Percentiles rank a stretch among this genome's conserved stretches.
Evolutionary conservation across 2,113 vertebrate genomes (phyloP).

Genomic region (Typhlomys cinereus): DNA sequence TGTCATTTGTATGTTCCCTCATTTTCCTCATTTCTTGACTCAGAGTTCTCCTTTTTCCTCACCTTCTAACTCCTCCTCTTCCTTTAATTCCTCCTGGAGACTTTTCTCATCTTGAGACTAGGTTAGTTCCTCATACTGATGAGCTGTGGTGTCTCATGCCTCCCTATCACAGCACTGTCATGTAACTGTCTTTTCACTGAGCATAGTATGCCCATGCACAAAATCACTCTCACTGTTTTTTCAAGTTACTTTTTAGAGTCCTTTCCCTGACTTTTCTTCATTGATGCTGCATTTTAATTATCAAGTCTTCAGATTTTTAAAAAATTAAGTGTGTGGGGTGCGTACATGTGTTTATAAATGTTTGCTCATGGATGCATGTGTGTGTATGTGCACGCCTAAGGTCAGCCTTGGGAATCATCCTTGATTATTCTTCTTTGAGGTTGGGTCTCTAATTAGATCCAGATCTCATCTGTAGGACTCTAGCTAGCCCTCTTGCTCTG

Average conservation of each 20-base stretch:
- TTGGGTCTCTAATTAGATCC: too few species aligned
- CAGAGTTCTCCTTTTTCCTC: neutral
- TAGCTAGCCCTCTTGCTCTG: too few species aligned
- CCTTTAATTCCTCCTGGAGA: neutral
- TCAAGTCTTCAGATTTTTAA: conserved; percentile 10
- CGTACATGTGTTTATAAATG: too few species aligned
- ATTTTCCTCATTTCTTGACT: neutral
- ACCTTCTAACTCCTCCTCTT: neutral
- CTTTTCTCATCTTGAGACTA: neutral
- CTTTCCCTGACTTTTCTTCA: too few species aligned
- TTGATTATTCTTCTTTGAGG: too few species aligned
- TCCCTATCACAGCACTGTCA: neutral
- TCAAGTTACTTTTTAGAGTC: neutral
- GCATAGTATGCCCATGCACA: neutral
- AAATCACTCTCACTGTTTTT: neutral
- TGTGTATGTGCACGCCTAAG: too few species aligned
- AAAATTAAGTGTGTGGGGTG: too few species aligned
- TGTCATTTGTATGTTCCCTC: neutral
- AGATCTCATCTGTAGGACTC: too few species aligned
- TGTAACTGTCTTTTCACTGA: neutral
- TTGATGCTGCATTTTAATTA: conserved; percentile 7
- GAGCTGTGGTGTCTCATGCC: neutral
- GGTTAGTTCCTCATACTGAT: neutral
- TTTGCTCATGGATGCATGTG: too few species aligned
- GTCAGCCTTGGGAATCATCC: too few species aligned